Evolutionary conservation across 2,888 invertebrate genomes (phyloP).

Genomic region (Lasioglossum oenotherae): DNA sequence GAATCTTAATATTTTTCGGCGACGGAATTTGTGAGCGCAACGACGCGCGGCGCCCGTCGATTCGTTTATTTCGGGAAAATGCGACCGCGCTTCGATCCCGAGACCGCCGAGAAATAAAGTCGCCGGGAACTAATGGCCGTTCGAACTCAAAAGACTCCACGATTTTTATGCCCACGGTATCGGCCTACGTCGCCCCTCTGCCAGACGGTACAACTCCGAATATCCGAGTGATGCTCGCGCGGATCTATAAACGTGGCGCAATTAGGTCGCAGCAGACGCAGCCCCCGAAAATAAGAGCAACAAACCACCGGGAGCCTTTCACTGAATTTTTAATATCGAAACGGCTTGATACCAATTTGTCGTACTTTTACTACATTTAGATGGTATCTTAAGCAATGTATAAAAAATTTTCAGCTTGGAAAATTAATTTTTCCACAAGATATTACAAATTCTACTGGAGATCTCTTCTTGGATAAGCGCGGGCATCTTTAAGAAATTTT

Average conservation of each 20-base stretch:
- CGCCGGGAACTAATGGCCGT: constrained; percentile 38
- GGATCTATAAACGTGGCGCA: background rate
- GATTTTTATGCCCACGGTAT: constrained; percentile 8
- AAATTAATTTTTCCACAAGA: background rate
- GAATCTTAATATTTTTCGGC: constrained; percentile 72
- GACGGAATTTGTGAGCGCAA: constrained; percentile 31
- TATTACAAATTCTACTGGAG: background rate
- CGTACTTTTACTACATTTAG: background rate
- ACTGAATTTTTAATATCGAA: background rate
- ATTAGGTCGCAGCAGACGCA: constrained; percentile 3
- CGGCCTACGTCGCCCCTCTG: too few relatives aligned
- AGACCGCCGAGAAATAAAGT: constrained; percentile 28
- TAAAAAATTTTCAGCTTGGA: background rate
- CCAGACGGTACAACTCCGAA: background rate
- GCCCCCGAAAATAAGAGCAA: background rate
- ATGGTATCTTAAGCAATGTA: background rate
- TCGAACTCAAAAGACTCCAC: background rate
- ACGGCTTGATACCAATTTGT: background rate
- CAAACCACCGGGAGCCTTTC: background rate
- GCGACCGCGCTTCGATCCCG: constrained; percentile 19
- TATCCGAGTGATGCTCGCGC: background rate
- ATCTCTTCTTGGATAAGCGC: background rate
- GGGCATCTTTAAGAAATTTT: background rate
- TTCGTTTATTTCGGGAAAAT: constrained; percentile 57
- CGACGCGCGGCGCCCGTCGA: constrained; percentile 22